A percentile compares a stretch with the other conserved stretches of the same genome.
These are phyloP conservation scores for Rattus rattus DNA, from an alignment of 2,113 vertebrate species.

Conservation along the genomic window DNA sequence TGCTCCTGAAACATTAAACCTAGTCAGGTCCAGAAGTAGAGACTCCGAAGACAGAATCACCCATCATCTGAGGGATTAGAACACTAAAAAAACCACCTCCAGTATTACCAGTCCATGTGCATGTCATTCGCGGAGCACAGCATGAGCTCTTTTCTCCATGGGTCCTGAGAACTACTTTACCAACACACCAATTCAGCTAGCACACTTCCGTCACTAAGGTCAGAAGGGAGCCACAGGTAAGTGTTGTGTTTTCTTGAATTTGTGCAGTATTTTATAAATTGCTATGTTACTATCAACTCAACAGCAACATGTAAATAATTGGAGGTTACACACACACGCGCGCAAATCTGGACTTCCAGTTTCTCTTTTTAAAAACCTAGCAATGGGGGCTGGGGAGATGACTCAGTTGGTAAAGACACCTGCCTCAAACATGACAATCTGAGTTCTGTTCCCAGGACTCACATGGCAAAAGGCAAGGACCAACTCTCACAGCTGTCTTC, in stretches of 20 bases:
- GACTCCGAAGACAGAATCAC: background rate
- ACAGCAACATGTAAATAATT: background rate
- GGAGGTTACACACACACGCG: background rate
- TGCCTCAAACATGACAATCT: background rate
- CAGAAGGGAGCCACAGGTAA: background rate
- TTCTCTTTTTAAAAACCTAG: background rate
- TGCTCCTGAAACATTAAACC: background rate
- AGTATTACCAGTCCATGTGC: accelerated
- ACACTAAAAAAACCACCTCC: background rate
- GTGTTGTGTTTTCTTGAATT: background rate
- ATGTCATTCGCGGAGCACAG: accelerated
- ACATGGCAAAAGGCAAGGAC: too few relatives aligned
- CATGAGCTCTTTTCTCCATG: background rate
- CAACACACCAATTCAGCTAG: background rate
- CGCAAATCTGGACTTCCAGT: background rate
- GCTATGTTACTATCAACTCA: background rate
- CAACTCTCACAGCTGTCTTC: background rate
- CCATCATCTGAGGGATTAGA: background rate
- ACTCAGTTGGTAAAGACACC: background rate
- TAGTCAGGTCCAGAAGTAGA: background rate
- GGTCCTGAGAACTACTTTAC: accelerated
- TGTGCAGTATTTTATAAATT: background rate
- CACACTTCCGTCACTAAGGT: background rate
- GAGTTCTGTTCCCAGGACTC: background rate
- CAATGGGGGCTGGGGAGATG: background rate